phyloP scores from a whole-genome alignment of 1,140 invertebrate genomes.

The Dendroctonus valens region DNA sequence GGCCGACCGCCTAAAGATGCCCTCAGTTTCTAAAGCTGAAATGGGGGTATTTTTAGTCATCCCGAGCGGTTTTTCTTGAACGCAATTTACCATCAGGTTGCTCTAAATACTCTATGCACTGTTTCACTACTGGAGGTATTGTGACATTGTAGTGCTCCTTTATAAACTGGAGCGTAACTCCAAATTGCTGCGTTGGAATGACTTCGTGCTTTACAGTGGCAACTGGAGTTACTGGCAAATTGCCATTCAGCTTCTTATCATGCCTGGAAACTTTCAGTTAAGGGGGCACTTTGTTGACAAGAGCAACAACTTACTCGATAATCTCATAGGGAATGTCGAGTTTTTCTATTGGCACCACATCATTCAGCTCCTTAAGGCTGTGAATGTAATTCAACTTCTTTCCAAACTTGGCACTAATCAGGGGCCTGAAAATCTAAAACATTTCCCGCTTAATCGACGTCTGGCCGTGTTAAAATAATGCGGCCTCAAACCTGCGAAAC shows the following conservation, averaged over 20 bases:
- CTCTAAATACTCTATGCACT: conserved; percentile 87
- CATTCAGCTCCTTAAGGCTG: conserved; percentile 86
- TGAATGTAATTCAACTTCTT: conserved; percentile 97
- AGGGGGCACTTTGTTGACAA: not conserved
- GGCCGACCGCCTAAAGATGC: conserved; percentile 90
- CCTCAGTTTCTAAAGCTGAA: conserved; percentile 90
- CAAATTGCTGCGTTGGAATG: conserved; percentile 85
- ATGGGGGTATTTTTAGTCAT: not conserved
- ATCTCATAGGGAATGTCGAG: conserved; percentile 87
- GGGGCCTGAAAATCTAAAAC: conserved; percentile 78
- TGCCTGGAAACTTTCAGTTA: conserved; percentile 17
- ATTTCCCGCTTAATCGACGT: not conserved
- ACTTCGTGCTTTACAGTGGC: conserved; percentile 46
- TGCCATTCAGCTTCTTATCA: conserved; percentile 45
- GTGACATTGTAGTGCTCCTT: conserved; percentile 77
- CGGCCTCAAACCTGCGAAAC: conserved; percentile 68
- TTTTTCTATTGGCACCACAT: conserved; percentile 88
- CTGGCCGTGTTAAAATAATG: not conserved
- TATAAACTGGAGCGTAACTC: conserved; percentile 87
- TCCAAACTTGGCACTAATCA: conserved; percentile 97
- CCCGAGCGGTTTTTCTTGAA: not conserved
- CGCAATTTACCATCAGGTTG: conserved; percentile 71
- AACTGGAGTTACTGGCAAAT: conserved; percentile 30
- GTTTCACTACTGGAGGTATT: conserved; percentile 87
- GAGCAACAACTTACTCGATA: conserved; percentile 73